Conservation (phyloP, 2,888 invertebrate genomes). For the Drosophila anomalipes region DNA sequence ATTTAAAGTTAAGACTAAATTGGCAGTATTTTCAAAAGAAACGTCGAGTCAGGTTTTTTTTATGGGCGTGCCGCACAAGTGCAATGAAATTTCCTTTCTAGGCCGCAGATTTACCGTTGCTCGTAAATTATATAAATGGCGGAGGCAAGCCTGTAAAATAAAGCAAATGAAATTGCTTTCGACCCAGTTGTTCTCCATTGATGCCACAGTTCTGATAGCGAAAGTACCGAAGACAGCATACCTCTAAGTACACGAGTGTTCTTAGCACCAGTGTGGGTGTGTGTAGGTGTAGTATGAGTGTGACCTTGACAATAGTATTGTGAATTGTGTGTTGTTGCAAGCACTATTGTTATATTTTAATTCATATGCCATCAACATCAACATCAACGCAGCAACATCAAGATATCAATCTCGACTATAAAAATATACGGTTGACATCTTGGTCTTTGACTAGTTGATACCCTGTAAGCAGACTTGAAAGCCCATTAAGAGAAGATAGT, state of each 20-base stretch:
- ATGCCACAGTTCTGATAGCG: constrained; percentile 44
- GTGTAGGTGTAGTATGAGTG: not conserved
- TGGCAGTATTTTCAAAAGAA: not conserved
- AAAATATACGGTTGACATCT: constrained; percentile 12
- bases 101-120: constrained; percentile 33
- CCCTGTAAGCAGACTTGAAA: not conserved
- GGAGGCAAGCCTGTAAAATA: constrained; percentile 7
- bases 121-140: constrained; percentile 40
- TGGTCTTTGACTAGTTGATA: constrained; percentile 4
- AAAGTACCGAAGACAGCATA: constrained; percentile 31
- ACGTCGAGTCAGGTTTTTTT: constrained; percentile 9
- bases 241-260: not conserved
- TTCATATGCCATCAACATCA: constrained; percentile 38
- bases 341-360: constrained; percentile 33
- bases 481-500: not conserved
- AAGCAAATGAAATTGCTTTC: constrained; percentile 4
- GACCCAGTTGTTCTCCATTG: constrained; percentile 20
- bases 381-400: constrained; percentile 21
- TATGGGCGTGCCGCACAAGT: constrained; percentile 2
- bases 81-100: constrained; percentile 18
- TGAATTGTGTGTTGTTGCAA: constrained; percentile 26
- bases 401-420: constrained; percentile 56
- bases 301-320: constrained; percentile 69
- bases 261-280: constrained; percentile 2
- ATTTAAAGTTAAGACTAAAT: not conserved